phyloP scores from a whole-genome alignment of 2,797 vertebrate genomes.

The Poeciliopsis gracilis region DNA sequence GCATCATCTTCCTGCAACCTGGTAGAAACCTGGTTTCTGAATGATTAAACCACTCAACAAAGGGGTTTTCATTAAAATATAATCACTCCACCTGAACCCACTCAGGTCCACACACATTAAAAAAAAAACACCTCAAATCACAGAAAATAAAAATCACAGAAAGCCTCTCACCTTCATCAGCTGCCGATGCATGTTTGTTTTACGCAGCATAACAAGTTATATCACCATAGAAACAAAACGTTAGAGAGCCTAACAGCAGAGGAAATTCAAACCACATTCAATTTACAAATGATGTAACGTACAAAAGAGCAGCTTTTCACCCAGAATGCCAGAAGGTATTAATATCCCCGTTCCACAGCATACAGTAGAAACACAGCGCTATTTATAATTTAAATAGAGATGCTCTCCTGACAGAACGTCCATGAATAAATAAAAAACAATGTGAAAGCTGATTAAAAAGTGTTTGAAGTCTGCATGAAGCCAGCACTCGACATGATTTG shows the following conservation, averaged over 20 bases:
- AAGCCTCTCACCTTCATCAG: slow-evolving; percentile 48
- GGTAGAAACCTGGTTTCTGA: not conserved
- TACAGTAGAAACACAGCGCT: not conserved
- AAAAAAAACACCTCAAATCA: slow-evolving; percentile 13
- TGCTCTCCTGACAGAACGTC: not conserved
- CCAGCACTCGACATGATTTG: slow-evolving; percentile 23
- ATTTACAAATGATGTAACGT: slow-evolving; percentile 15
- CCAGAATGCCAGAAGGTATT: slow-evolving; percentile 17
- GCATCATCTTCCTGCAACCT: not conserved
- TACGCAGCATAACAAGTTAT: slow-evolving; percentile 31
- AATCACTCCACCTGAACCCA: not conserved
- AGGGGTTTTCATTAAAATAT: not conserved
- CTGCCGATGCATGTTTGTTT: slow-evolving; percentile 6
- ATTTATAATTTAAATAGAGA: slow-evolving; percentile 19
- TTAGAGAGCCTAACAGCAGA: slow-evolving; percentile 45
- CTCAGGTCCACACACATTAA: slow-evolving; percentile 20
- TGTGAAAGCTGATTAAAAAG: slow-evolving; percentile 5
- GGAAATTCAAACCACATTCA: slow-evolving; percentile 25
- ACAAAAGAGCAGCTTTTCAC: not conserved
- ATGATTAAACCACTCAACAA: not conserved
- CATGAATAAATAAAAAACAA: slow-evolving; percentile 8
- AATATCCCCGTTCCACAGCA: slow-evolving; percentile 3
- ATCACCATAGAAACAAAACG: slow-evolving; percentile 25
- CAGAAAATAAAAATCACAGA: slow-evolving; percentile 13
- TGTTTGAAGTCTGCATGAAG: slow-evolving; percentile 12